phyloP scores from a whole-genome alignment of 2,888 invertebrate species.

The Pharmacophagus antenor region DNA sequence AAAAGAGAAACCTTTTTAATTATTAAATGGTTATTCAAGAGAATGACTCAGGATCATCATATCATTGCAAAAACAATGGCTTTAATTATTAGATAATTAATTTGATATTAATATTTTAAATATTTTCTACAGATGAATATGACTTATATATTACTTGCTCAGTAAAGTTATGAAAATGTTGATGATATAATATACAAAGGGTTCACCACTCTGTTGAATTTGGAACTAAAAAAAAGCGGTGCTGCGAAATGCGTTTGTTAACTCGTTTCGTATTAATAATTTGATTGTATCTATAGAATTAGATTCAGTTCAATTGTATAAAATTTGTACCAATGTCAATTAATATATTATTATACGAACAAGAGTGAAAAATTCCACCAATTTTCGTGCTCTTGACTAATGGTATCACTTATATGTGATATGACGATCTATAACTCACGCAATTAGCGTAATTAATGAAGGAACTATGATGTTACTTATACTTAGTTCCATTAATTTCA shows the following conservation, averaged over 20 bases:
- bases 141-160: neutral
- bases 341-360: too few species aligned
- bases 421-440: neutral
- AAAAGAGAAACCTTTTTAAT: too few species aligned
- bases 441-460: slow-evolving; percentile 7
- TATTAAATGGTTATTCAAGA: too few species aligned
- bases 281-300: neutral
- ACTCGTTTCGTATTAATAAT: neutral
- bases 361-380: too few species aligned
- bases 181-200: neutral
- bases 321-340: neutral
- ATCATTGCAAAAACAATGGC: too few species aligned
- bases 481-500: slow-evolving; percentile 20
- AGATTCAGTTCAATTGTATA: neutral
- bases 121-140: neutral
- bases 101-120: neutral
- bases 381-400: too few species aligned
- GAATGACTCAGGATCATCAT: too few species aligned
- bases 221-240: neutral
- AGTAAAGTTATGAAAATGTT: neutral
- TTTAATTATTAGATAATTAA: too few species aligned
- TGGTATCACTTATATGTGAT: too few species aligned
- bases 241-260: neutral
- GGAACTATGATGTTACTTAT: slow-evolving; percentile 3
- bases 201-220: neutral